Conservation (phyloP, 2,888 invertebrate species). For the Drosophila neonasuta region DNA sequence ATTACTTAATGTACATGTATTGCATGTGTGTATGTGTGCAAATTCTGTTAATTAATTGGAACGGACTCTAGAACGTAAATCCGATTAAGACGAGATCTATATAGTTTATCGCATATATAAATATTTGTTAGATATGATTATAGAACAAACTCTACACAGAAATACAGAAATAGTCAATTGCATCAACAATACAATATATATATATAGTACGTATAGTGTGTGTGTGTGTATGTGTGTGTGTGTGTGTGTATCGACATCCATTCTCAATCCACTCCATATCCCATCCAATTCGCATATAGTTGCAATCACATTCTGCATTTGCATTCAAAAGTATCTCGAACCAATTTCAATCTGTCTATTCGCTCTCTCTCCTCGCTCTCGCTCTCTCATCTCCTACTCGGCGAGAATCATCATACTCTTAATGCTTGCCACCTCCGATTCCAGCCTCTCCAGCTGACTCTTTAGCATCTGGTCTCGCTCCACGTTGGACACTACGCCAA, state of each 20-base stretch:
- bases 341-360: conserved; percentile 61
- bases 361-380: conserved; percentile 19
- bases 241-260: conserved; percentile 1
- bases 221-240: background rate
- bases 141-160: conserved; percentile 35
- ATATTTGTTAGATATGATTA: conserved; percentile 25
- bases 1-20: background rate
- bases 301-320: background rate
- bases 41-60: conserved; percentile 13
- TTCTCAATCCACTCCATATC: background rate
- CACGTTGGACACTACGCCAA: conserved; percentile 44
- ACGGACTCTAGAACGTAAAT: background rate
- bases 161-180: conserved; percentile 22
- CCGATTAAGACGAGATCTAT: conserved; percentile 64
- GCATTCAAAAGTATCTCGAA: conserved; percentile 8
- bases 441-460: conserved; percentile 92
- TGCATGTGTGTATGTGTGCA: conserved; percentile 2
- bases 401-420: conserved; percentile 89
- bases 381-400: conserved; percentile 44
- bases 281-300: no score
- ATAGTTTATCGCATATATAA: conserved; percentile 39
- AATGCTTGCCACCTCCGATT: conserved; percentile 94
- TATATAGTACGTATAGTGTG: background rate
- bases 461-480: conserved; percentile 89
- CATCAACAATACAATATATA: conserved; percentile 9